phyloP scores from a whole-genome alignment of 2,797 vertebrate genomes.

The Microctenopoma lineatum region DNA sequence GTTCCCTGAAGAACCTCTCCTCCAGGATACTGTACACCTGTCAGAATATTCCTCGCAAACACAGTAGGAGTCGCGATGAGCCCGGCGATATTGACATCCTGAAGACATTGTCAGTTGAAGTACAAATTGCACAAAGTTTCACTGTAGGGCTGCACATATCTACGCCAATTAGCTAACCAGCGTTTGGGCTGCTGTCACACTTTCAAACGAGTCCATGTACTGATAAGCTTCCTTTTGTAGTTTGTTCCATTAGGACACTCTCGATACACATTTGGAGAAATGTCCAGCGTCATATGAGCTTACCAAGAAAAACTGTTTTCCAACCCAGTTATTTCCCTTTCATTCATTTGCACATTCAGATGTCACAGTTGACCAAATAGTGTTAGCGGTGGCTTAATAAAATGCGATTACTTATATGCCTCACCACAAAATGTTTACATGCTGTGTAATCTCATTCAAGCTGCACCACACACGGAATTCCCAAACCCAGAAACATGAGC shows the following conservation, averaged over 20 bases:
- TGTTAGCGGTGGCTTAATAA: constrained; percentile 64
- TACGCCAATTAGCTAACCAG: constrained; percentile 51
- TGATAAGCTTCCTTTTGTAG: constrained; percentile 29
- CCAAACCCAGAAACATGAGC: constrained; percentile 27
- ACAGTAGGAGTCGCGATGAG: constrained; percentile 14
- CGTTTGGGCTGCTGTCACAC: constrained; percentile 47
- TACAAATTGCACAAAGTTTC: constrained; percentile 49
- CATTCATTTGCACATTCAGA: constrained; percentile 50
- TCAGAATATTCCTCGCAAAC: constrained; percentile 9
- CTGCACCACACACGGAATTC: constrained; percentile 36
- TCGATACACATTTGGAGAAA: constrained; percentile 34
- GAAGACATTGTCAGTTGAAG: constrained; percentile 46
- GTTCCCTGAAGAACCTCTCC: constrained; percentile 24
- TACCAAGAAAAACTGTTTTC: constrained; percentile 51
- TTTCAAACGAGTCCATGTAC: constrained; percentile 10
- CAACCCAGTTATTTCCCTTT: constrained; percentile 45
- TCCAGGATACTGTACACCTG: neutral
- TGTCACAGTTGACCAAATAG: constrained; percentile 65
- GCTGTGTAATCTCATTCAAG: constrained; percentile 47
- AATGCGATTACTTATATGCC: constrained; percentile 47
- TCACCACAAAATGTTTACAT: constrained; percentile 60
- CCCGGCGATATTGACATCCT: constrained; percentile 25
- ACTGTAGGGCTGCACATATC: constrained; percentile 26
- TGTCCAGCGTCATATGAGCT: constrained; percentile 15
- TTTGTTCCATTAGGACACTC: constrained; percentile 45